Evolutionary conservation across 2,888 invertebrate species (phyloP).

Genomic region (Drosophila mayaguana): DNA sequence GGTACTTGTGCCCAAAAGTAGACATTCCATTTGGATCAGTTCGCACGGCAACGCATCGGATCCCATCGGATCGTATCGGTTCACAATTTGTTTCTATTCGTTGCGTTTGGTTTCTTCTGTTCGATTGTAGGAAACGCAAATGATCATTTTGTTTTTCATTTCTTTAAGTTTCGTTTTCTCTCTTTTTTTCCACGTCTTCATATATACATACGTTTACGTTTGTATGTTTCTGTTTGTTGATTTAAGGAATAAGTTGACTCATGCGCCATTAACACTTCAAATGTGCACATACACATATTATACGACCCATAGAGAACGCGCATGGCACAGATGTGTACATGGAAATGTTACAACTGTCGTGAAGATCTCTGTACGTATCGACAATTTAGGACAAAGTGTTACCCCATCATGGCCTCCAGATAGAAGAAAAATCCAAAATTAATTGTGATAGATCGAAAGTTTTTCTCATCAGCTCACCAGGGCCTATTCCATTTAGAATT

Average conservation of each 20-base stretch:
- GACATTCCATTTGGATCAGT: conserved; percentile 56
- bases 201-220: conserved; percentile 7
- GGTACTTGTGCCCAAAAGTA: conserved; percentile 73
- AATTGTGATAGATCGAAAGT: not conserved
- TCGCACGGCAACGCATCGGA: conserved; percentile 21
- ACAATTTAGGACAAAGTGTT: conserved; percentile 25
- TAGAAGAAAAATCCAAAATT: not conserved
- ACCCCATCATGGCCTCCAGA: conserved; percentile 5
- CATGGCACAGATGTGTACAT: conserved; percentile 49
- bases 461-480: not conserved
- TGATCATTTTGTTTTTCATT: conserved; percentile 57
- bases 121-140: conserved; percentile 60
- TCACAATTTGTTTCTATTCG: conserved; percentile 26
- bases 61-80: conserved; percentile 19
- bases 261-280: conserved; percentile 71
- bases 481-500: not conserved
- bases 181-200: not conserved
- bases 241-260: conserved; percentile 75
- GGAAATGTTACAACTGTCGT: conserved; percentile 60
- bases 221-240: conserved; percentile 60
- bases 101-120: conserved; percentile 50
- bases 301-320: conserved; percentile 32
- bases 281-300: conserved; percentile 56
- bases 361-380: conserved; percentile 22
- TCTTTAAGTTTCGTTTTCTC: conserved; percentile 35